Percentiles rank a stretch among this genome's conserved stretches.
These are phyloP conservation scores for Psittacula echo DNA, from an alignment of 2,797 vertebrate genomes.

Conservation along the genomic window DNA sequence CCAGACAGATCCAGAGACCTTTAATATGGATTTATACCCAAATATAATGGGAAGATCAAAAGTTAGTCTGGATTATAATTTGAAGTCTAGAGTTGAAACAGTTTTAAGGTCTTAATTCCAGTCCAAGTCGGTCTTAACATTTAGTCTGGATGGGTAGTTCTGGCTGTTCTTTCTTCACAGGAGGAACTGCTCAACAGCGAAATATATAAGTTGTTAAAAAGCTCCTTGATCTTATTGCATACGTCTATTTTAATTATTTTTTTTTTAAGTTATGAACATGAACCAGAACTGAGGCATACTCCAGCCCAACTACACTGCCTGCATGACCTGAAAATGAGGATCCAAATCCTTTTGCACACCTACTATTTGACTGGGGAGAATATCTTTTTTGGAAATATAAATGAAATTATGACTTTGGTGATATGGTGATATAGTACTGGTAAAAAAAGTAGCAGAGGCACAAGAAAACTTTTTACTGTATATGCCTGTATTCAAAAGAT, in stretches of 20 bases:
- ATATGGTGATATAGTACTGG: not conserved
- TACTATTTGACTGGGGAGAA: not conserved
- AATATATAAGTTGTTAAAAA: not conserved
- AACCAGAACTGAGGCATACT: not conserved
- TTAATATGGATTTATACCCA: not conserved
- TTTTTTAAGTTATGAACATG: not conserved
- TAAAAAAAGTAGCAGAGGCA: not conserved
- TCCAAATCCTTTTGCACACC: not conserved
- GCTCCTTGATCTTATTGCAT: not conserved
- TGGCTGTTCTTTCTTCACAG: not conserved
- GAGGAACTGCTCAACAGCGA: not conserved
- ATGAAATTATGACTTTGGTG: not conserved
- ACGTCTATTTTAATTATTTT: not conserved
- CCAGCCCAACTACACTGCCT: not conserved
- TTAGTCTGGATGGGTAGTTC: not conserved
- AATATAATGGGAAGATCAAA: not conserved
- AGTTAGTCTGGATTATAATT: not conserved
- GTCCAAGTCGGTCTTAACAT: not conserved
- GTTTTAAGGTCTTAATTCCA: not conserved
- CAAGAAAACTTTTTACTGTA: not conserved
- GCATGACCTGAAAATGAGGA: not conserved
- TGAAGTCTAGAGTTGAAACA: not conserved
- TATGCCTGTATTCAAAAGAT: not conserved
- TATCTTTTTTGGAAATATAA: not conserved
- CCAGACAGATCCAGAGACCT: not conserved